Evolutionary conservation across 2,113 vertebrate species (phyloP).

Genomic region (Athene noctua): DNA sequence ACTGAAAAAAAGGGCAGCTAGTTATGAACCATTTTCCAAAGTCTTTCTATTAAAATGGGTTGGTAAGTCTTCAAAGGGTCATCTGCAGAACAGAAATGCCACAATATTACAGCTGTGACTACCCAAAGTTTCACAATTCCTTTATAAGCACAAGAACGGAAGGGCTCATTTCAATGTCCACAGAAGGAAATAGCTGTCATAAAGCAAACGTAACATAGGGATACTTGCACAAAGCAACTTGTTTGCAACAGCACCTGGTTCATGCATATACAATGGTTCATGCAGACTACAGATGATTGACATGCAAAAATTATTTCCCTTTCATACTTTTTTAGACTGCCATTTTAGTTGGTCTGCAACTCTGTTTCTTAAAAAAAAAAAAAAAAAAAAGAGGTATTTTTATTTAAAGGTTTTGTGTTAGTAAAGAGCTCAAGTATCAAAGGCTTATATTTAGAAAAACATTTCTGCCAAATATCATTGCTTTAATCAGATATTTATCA

Average conservation of each 20-base stretch:
- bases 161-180: not conserved
- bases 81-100: not conserved
- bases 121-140: not conserved
- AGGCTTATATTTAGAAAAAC: not conserved
- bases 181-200: not conserved
- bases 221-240: not conserved
- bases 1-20: not conserved
- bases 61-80: not conserved
- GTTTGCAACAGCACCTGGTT: not conserved
- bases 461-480: not conserved
- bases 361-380: not conserved
- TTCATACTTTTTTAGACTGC: not conserved
- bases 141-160: not conserved
- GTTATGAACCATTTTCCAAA: not conserved
- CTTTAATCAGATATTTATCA: not conserved
- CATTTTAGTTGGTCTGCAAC: not conserved
- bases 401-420: not conserved
- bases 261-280: rapidly evolving
- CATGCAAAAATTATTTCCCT: not conserved
- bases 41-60: not conserved
- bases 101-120: not conserved
- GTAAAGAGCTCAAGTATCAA: not conserved
- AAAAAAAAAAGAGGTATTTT: not conserved
- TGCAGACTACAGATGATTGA: not conserved
- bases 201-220: not conserved